Percentiles rank a stretch among this genome's conserved stretches.
Evolutionary conservation across 2,113 vertebrate genomes (phyloP).

Genomic region (Prunella himalayana): DNA sequence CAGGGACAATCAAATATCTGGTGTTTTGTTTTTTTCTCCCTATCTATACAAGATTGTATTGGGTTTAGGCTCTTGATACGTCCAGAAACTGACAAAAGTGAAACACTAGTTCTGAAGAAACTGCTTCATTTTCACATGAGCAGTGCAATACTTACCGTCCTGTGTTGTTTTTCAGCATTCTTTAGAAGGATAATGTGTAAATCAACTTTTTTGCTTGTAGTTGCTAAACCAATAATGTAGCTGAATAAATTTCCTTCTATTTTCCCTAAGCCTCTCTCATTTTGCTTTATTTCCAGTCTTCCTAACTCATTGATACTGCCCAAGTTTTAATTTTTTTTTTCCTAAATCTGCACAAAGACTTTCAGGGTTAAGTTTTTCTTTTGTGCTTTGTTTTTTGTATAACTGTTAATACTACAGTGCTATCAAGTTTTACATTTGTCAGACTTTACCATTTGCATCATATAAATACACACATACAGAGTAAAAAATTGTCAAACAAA

Average conservation of each 20-base stretch:
- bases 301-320: not conserved
- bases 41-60: not conserved
- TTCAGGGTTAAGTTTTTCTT: not conserved
- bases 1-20: not conserved
- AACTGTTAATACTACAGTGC: not conserved
- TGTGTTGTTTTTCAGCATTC: not conserved
- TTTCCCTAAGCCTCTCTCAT: not conserved
- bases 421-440: not conserved
- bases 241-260: not conserved
- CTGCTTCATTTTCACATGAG: not conserved
- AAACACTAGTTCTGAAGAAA: not conserved
- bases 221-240: not conserved
- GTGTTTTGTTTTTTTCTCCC: not conserved
- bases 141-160: not conserved
- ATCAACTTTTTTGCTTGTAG: not conserved
- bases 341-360: not conserved
- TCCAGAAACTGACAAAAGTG: not conserved
- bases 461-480: not conserved
- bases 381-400: not conserved
- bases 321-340: not conserved
- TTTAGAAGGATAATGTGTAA: not conserved
- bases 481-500: not conserved
- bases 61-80: not conserved
- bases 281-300: not conserved
- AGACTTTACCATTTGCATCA: not conserved